A percentile compares a stretch with the other conserved stretches of the same genome.
phyloP scores from a whole-genome alignment of 2,888 invertebrate species.

The Lathronympha strigana region DNA sequence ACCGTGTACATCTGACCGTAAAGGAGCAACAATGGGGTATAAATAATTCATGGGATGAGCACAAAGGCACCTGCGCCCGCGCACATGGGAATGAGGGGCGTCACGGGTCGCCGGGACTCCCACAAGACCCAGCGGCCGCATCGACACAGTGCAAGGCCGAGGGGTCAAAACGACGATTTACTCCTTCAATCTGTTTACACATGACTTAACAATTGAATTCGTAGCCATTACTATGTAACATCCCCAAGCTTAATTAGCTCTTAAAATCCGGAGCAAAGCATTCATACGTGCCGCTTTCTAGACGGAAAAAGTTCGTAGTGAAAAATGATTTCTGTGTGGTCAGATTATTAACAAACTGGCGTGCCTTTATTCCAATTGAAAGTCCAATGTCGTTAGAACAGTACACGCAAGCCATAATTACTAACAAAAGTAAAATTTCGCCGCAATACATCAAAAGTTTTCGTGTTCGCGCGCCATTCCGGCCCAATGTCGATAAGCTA shows the following conservation, averaged over 20 bases:
- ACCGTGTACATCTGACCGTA: slow-evolving; percentile 52
- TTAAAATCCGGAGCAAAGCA: not conserved
- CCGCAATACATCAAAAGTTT: slow-evolving; percentile 40
- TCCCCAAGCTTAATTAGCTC: not conserved
- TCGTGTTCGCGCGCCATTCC: slow-evolving; percentile 37
- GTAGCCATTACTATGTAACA: not conserved
- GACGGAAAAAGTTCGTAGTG: slow-evolving; percentile 1
- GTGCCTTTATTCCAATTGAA: slow-evolving; percentile 26
- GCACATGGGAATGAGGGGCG: slow-evolving; percentile 69
- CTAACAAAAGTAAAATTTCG: slow-evolving; percentile 39
- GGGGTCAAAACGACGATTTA: slow-evolving; percentile 15
- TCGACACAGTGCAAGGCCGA: slow-evolving; percentile 31
- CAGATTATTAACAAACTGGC: slow-evolving; percentile 17
- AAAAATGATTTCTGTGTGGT: slow-evolving; percentile 11
- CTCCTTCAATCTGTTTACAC: slow-evolving; percentile 3
- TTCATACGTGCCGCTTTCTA: slow-evolving; percentile 13
- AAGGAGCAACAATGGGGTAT: slow-evolving; percentile 61
- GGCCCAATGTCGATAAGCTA: slow-evolving; percentile 50
- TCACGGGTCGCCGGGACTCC: slow-evolving; percentile 57
- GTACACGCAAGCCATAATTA: slow-evolving; percentile 43
- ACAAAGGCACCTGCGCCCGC: slow-evolving; percentile 62
- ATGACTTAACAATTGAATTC: not conserved
- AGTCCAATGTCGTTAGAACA: slow-evolving; percentile 49
- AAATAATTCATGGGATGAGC: slow-evolving; percentile 62
- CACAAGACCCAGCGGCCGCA: slow-evolving; percentile 42